Conservation (phyloP, 1,140 invertebrate genomes). For the Sesamia nonagrioides region DNA sequence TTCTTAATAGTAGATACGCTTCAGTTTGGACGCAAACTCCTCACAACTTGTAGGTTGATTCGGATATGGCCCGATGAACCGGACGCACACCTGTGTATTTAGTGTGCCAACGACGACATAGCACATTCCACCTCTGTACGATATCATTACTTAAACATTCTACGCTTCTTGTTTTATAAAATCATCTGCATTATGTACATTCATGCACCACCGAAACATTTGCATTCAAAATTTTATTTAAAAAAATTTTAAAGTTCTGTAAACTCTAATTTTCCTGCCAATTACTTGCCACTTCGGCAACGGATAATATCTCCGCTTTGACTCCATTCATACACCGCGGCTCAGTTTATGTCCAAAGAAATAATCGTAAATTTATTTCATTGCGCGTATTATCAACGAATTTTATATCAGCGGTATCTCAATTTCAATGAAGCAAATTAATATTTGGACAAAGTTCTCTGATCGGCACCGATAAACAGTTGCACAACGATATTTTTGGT, state of each 20-base stretch:
- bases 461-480: conserved; percentile 66
- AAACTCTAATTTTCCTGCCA: conserved; percentile 49
- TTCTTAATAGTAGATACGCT: conserved; percentile 38
- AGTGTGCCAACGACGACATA: conserved; percentile 60
- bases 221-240: conserved; percentile 29
- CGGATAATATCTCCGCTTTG: conserved; percentile 45
- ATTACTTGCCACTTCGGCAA: conserved; percentile 45
- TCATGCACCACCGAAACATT: conserved; percentile 24
- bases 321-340: conserved; percentile 47
- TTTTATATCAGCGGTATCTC: conserved; percentile 53
- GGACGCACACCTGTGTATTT: conserved; percentile 84
- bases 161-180: conserved; percentile 43
- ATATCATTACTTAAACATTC: conserved; percentile 56
- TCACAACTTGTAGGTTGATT: conserved; percentile 57
- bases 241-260: conserved; percentile 26
- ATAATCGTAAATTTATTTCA: conserved; percentile 59
- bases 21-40: conserved; percentile 35
- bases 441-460: conserved; percentile 50
- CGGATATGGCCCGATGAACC: conserved; percentile 74
- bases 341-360: conserved; percentile 53
- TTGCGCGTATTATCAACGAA: conserved; percentile 54
- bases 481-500: conserved; percentile 71
- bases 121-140: conserved; percentile 68
- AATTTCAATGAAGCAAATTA: conserved; percentile 57
- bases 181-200: conserved; percentile 7